These are phyloP conservation scores for Bactericera cockerelli DNA, from an alignment of 1,140 invertebrate species.

Conservation along the genomic window DNA sequence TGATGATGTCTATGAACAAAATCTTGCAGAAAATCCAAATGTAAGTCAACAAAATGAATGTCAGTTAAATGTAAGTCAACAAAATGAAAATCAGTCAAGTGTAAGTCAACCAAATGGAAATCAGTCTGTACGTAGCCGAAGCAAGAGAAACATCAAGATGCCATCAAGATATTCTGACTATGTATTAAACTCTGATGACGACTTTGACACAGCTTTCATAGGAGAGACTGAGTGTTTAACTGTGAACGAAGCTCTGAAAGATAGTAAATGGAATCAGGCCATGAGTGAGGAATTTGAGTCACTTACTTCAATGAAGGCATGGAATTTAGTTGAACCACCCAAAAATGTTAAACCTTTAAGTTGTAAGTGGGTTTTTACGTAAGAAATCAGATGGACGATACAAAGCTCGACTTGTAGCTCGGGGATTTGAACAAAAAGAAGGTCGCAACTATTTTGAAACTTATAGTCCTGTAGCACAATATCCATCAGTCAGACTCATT, in stretches of 20 bases:
- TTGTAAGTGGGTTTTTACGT: slow-evolving; percentile 29
- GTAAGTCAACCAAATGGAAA: neutral
- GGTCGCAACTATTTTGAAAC: slow-evolving; percentile 28
- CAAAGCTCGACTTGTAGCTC: slow-evolving; percentile 31
- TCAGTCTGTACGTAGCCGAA: neutral
- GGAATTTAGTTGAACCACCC: slow-evolving; percentile 26
- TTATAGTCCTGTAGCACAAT: slow-evolving; percentile 26
- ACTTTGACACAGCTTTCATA: neutral
- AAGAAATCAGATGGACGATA: slow-evolving; percentile 23
- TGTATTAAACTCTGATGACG: neutral
- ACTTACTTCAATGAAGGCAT: slow-evolving; percentile 27
- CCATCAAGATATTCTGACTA: neutral
- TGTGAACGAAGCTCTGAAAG: slow-evolving; percentile 1
- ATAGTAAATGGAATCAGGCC: slow-evolving; percentile 25
- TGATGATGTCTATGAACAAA: neutral
- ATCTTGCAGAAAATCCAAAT: neutral
- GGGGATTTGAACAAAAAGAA: slow-evolving; percentile 28
- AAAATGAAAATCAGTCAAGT: neutral
- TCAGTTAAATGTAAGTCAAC: neutral
- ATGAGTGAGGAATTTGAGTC: slow-evolving; percentile 28
- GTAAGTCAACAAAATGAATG: neutral
- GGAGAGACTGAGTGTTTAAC: neutral
- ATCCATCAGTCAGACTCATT: slow-evolving; percentile 27
- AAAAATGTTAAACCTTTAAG: slow-evolving; percentile 24
- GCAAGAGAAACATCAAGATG: neutral